phyloP scores from a whole-genome alignment of 2,797 vertebrate genomes.

The Buceros bicornis region DNA sequence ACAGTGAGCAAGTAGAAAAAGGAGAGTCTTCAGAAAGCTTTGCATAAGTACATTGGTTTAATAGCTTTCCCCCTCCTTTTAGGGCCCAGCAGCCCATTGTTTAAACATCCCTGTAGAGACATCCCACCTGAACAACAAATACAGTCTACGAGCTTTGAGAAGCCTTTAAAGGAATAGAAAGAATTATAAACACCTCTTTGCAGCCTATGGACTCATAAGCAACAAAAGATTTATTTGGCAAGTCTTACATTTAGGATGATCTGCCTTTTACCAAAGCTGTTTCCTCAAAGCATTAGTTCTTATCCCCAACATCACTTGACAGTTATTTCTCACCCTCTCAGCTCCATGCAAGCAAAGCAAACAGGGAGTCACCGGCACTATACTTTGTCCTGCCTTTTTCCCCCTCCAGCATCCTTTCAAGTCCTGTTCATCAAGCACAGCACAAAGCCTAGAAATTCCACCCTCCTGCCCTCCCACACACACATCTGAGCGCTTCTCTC shows the following conservation, averaged over 20 bases:
- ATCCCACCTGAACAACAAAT: not conserved
- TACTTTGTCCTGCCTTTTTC: not conserved
- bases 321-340: not conserved
- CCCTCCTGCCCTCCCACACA: accelerated
- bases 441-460: accelerated
- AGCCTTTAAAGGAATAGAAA: not conserved
- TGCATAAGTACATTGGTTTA: not conserved
- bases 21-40: not conserved
- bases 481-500: not conserved
- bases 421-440: not conserved
- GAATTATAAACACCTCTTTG: not conserved
- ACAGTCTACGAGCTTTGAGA: not conserved
- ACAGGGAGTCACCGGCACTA: accelerated
- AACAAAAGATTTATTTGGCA: not conserved
- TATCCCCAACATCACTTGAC: too few species aligned
- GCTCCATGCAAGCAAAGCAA: not conserved
- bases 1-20: not conserved
- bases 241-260: accelerated
- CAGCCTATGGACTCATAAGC: accelerated
- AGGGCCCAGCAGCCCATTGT: not conserved
- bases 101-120: not conserved
- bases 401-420: not conserved
- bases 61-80: not conserved
- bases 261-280: not conserved
- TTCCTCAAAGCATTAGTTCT: not conserved